A percentile compares a stretch with the other conserved stretches of the same genome.
Conservation (phyloP, 2,888 invertebrate genomes). For the Parnassius glacialis region DNA sequence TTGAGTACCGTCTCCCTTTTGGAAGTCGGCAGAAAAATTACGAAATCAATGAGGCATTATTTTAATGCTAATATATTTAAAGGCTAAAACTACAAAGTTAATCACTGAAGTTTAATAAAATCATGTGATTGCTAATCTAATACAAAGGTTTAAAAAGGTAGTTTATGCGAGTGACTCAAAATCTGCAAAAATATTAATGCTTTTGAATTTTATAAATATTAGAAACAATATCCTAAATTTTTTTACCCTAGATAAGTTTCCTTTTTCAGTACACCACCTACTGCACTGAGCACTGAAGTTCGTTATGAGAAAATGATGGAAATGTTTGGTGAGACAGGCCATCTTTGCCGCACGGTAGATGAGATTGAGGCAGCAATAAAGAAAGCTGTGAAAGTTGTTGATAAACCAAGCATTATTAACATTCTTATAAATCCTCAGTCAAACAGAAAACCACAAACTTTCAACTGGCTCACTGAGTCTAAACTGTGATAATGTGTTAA, state of each 20-base stretch:
- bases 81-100: too few species aligned
- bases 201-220: too few species aligned
- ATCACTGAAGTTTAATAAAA: too few species aligned
- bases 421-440: conserved; percentile 93
- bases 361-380: conserved; percentile 87
- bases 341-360: conserved; percentile 88
- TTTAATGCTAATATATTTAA: too few species aligned
- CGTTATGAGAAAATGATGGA: conserved; percentile 95
- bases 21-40: too few species aligned
- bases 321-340: conserved; percentile 91
- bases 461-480: conserved; percentile 95
- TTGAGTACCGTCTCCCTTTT: too few species aligned
- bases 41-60: too few species aligned
- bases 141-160: too few species aligned
- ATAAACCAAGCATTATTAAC: conserved; percentile 93
- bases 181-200: too few species aligned
- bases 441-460: conserved; percentile 94
- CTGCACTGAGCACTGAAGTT: conserved; percentile 87
- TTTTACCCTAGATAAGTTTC: conserved; percentile 3
- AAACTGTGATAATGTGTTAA: conserved; percentile 83
- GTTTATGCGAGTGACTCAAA: too few species aligned
- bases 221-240: not conserved
- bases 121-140: too few species aligned
- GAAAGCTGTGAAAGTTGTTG: conserved; percentile 83
- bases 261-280: conserved; percentile 88